These are phyloP conservation scores for Nesogale talazaci DNA, from an alignment of 2,113 vertebrate species.

Conservation along the genomic window DNA sequence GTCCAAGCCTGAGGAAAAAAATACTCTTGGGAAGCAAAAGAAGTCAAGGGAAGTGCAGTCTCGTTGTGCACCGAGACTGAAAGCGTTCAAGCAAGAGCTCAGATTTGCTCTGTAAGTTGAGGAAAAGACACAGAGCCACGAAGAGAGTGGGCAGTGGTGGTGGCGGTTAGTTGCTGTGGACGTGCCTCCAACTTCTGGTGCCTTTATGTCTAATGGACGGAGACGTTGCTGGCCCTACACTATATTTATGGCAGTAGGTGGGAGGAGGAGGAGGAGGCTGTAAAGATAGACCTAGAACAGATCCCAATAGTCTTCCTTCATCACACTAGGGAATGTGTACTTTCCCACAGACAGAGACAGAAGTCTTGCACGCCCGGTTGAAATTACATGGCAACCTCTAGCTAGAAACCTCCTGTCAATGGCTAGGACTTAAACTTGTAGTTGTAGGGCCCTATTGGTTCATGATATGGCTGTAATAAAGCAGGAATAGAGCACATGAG, in stretches of 20 bases:
- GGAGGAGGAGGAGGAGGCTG: background rate
- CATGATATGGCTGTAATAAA: background rate
- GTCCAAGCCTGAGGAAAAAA: background rate
- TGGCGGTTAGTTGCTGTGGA: background rate
- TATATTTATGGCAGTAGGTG: background rate
- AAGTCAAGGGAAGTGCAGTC: background rate
- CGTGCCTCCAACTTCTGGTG: background rate
- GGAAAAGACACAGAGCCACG: background rate
- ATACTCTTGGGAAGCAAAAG: background rate
- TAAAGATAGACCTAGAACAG: background rate
- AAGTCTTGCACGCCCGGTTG: background rate
- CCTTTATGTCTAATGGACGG: background rate
- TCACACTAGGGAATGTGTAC: background rate
- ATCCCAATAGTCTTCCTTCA: background rate
- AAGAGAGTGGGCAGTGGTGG: background rate
- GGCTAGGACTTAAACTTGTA: background rate
- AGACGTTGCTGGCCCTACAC: background rate
- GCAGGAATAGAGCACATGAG: background rate
- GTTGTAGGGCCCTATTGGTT: background rate
- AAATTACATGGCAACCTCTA: background rate
- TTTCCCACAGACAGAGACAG: background rate
- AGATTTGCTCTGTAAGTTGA: background rate
- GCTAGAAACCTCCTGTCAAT: background rate
- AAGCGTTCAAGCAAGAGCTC: background rate
- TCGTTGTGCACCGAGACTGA: background rate